Evolutionary conservation across 2,113 vertebrate genomes (phyloP).

Genomic region (Mesembrinibis cayennensis): DNA sequence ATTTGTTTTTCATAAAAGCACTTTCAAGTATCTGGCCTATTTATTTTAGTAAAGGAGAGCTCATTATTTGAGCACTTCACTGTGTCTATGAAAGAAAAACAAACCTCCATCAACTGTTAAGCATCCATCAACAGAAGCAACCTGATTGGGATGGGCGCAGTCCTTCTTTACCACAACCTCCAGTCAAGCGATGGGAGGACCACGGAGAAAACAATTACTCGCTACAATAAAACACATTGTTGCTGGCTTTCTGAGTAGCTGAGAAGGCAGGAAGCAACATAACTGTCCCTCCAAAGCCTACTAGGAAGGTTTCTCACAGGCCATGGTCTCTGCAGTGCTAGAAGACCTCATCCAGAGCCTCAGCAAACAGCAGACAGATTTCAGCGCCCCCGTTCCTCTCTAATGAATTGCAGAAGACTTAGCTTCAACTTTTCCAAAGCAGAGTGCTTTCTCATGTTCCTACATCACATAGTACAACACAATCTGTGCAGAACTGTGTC

Average conservation of each 20-base stretch:
- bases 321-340: neutral
- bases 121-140: neutral
- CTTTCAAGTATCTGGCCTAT: neutral
- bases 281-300: neutral
- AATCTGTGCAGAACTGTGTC: neutral
- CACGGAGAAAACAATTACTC: neutral
- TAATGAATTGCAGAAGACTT: neutral
- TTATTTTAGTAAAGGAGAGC: slow-evolving; percentile 25
- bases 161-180: neutral
- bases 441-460: neutral
- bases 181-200: neutral
- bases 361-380: neutral
- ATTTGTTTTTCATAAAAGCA: slow-evolving; percentile 35
- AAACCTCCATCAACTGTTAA: neutral
- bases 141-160: neutral
- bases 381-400: neutral
- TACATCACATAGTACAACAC: neutral
- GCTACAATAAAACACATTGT: neutral
- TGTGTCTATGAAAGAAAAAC: neutral
- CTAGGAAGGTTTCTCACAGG: neutral
- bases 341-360: neutral
- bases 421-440: neutral
- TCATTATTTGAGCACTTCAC: slow-evolving; percentile 11
- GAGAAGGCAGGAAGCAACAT: neutral
- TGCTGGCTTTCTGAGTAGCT: neutral